These are phyloP conservation scores for Propithecus perrieri DNA, from an alignment of 2,797 vertebrate genomes.

Conservation along the genomic window DNA sequence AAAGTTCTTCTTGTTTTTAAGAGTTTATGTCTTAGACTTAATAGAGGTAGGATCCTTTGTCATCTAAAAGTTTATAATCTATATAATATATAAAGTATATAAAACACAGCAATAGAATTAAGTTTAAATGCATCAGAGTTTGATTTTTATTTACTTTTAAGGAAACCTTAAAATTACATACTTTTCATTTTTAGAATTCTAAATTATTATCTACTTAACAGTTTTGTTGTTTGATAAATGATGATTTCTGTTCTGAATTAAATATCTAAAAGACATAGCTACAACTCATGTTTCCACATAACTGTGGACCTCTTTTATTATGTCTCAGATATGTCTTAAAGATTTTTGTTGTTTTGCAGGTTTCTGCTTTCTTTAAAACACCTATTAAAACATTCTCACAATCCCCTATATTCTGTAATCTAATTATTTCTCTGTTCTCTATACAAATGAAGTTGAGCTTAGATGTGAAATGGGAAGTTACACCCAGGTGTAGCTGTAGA, in stretches of 20 bases:
- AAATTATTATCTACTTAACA: not conserved
- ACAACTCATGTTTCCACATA: not conserved
- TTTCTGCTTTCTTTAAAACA: conserved; percentile 4
- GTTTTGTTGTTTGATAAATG: not conserved
- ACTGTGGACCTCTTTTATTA: not conserved
- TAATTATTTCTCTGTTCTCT: not conserved
- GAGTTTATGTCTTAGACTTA: not conserved
- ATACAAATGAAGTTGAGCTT: not conserved
- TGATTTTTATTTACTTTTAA: not conserved
- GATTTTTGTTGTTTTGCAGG: not conserved
- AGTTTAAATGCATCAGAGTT: not conserved
- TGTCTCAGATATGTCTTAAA: not conserved
- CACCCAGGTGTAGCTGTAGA: not conserved
- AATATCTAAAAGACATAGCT: not conserved
- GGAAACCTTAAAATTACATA: not conserved
- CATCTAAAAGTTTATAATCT: not conserved
- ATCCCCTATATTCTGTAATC: not conserved
- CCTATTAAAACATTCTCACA: not conserved
- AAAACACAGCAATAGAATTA: not conserved
- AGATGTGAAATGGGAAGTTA: not conserved
- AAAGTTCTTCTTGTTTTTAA: not conserved
- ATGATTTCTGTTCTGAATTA: not conserved
- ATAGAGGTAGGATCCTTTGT: not conserved
- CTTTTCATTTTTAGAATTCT: not conserved
- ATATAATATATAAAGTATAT: not conserved